phyloP scores from a whole-genome alignment of 2,888 invertebrate species.

The Stenotaenia linearis region DNA sequence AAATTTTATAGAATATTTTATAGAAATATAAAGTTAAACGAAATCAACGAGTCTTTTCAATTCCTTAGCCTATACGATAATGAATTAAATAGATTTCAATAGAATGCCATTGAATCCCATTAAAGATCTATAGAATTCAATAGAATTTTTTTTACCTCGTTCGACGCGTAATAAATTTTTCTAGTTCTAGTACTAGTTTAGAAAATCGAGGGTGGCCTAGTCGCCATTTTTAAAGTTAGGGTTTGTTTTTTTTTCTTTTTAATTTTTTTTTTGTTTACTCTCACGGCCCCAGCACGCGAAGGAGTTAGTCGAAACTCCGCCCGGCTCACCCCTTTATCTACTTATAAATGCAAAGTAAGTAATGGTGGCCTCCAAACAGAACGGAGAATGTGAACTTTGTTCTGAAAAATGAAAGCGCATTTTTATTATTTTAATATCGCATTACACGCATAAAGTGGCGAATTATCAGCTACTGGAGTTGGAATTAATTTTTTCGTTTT shows the following conservation, averaged over 20 bases:
- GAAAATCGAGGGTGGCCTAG: not conserved
- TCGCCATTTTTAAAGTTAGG: not conserved
- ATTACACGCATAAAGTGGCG: not conserved
- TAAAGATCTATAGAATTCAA: too few relatives aligned
- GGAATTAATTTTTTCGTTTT: not conserved
- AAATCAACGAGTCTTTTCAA: too few relatives aligned
- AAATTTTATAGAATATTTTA: too few relatives aligned
- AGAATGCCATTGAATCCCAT: too few relatives aligned
- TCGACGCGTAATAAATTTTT: too few relatives aligned
- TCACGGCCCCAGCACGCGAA: not conserved
- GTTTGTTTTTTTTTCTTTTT: too few relatives aligned
- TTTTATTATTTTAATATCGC: constrained; percentile 5
- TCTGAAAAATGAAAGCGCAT: not conserved
- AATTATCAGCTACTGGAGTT: constrained; percentile 4
- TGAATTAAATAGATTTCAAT: too few relatives aligned
- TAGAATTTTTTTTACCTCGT: too few relatives aligned
- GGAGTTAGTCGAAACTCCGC: not conserved
- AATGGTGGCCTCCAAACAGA: not conserved
- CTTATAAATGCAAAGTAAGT: too few relatives aligned
- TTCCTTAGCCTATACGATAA: too few relatives aligned
- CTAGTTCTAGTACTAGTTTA: not conserved
- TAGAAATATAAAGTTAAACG: too few relatives aligned
- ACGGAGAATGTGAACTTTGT: not conserved
- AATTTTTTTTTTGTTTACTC: not conserved
- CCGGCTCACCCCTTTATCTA: not conserved